Evolutionary conservation across 2,797 vertebrate genomes (phyloP), one percentile per base, ranked within the genome.

Genomic region (Hoplostethus atlanticus): DNA sequence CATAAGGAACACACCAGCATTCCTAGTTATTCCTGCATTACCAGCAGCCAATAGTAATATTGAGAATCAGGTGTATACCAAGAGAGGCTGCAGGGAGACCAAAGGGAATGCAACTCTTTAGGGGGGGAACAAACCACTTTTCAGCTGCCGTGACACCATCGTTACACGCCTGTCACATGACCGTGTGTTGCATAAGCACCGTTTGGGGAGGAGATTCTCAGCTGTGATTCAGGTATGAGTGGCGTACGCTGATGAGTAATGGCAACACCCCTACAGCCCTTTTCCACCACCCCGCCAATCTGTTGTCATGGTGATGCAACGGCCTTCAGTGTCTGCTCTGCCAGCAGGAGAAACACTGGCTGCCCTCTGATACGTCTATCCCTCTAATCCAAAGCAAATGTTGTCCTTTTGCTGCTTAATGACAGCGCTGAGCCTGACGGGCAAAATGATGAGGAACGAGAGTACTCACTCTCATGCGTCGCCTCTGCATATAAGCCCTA

Each of bases 381-480:
- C 71, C 54, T 74, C 30, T 51, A 34, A 66, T 36, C 52, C 40
- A 59, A 63, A 66, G 61, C 76, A 69, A 44, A 25, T 53, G 65
- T 65, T 4, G 6, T 66, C 30, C 40, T 42, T 64, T 59, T 8
- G 16, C 58, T 57, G 48, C 67, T 72, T 76, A 71, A 73, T 47
- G 48, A 59, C 73, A 34, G 60, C 2, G 6, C 16, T 62, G 40
- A 79, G 64, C 48, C 31, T 50, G 21, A 5, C 58, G 47, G 54
- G 67, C 31, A 63, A 74, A 81, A 70, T 5, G 67, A 68, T 15
- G 64, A 73, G 30, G 67, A 62, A 68, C 67, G 64, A 80, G 81
- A 86, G 77, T 72, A 66, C 80, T 80, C 71, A 72, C 70, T 34
- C n/a, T 46, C 52, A 58, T 44, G 68, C 58, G 71, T 82, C 79